These are phyloP conservation scores for Eupithecia centaureata DNA, from an alignment of 2,888 invertebrate species.

Conservation along the genomic window DNA sequence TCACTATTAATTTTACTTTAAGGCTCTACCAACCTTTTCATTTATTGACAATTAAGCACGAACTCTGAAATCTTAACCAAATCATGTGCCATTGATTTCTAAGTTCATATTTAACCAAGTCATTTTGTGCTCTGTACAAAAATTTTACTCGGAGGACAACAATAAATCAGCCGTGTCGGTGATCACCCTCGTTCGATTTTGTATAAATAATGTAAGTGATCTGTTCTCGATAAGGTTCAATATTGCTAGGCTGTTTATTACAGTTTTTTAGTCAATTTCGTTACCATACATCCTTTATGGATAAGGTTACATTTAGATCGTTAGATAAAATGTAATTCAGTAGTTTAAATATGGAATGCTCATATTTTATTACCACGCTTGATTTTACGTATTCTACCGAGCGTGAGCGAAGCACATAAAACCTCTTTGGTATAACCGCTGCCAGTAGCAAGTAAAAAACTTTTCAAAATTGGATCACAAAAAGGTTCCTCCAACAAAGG, in stretches of 20 bases:
- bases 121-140: neutral
- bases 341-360: conserved; percentile 9
- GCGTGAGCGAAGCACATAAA: neutral
- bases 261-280: conserved; percentile 20
- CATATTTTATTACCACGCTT: neutral
- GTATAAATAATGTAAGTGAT: conserved; percentile 35
- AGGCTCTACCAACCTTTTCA: too few relatives aligned
- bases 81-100: neutral
- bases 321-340: conserved; percentile 11
- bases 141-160: conserved; percentile 18
- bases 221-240: conserved; percentile 24
- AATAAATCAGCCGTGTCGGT: conserved; percentile 39
- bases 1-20: too few relatives aligned
- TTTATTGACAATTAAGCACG: too few relatives aligned
- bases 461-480: conserved; percentile 34
- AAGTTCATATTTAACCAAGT: conserved; percentile 6
- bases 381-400: neutral
- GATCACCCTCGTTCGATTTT: conserved; percentile 38
- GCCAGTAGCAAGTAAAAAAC: conserved; percentile 13
- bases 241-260: conserved; percentile 20
- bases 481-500: conserved; percentile 54
- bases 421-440: neutral
- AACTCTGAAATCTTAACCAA: neutral
- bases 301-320: conserved; percentile 8
- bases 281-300: conserved; percentile 6